Conservation (phyloP, 2,797 vertebrate genomes). For the Crypturellus tataupa region DNA sequence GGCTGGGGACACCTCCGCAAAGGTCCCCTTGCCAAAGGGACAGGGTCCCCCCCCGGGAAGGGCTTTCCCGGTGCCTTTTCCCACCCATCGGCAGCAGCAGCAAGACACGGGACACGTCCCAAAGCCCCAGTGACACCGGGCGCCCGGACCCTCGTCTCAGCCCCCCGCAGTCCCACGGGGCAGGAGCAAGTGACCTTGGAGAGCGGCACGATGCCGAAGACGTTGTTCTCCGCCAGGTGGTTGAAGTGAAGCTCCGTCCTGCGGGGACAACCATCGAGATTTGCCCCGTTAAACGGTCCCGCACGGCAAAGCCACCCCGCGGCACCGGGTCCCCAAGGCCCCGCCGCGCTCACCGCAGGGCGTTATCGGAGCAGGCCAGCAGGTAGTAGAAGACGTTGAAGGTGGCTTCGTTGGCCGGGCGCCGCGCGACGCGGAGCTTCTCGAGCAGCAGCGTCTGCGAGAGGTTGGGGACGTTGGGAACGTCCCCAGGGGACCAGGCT, state of each 20-base stretch:
- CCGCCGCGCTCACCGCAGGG: constrained; percentile 84
- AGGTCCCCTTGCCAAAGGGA: no score
- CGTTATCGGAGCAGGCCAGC: constrained; percentile 91
- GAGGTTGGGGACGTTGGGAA: background rate
- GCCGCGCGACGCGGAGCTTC: constrained; percentile 90
- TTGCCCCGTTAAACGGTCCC: background rate
- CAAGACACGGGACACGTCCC: background rate
- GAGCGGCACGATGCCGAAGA: constrained; percentile 90
- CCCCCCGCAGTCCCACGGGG: background rate
- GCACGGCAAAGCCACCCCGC: background rate
- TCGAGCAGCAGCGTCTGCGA: constrained; percentile 95
- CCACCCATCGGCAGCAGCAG: background rate
- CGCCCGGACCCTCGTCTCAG: background rate
- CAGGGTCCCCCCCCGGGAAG: no score
- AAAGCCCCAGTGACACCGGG: background rate
- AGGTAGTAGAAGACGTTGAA: constrained; percentile 97
- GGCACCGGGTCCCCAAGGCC: accelerated
- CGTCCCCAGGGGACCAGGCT: accelerated
- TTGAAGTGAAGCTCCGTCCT: constrained; percentile 98
- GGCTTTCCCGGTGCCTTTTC: background rate
- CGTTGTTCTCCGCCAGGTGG: constrained; percentile 93
- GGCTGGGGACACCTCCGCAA: background rate
- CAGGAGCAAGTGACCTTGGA: constrained; percentile 86
- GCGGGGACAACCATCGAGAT: background rate
- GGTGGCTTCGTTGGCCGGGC: constrained; percentile 88